These are phyloP conservation scores for Andrena haemorrhoa DNA, from an alignment of 2,888 invertebrate genomes.

Conservation along the genomic window DNA sequence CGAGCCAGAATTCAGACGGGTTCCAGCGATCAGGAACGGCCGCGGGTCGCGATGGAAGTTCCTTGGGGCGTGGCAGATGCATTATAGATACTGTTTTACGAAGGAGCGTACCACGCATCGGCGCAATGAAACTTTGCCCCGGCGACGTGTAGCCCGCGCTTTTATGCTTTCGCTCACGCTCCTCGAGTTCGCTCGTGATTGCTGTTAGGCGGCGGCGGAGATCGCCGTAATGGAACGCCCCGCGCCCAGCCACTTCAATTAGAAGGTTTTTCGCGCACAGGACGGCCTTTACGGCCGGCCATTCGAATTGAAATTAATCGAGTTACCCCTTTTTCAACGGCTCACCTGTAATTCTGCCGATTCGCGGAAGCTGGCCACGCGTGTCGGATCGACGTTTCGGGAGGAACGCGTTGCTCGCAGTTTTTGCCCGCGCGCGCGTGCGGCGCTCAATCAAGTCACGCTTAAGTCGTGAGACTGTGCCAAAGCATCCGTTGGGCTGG, in stretches of 20 bases:
- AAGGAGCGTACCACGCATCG: slow-evolving; percentile 57
- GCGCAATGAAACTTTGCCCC: slow-evolving; percentile 58
- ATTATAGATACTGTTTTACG: slow-evolving; percentile 72
- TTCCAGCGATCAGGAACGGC: slow-evolving; percentile 11
- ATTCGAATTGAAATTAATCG: slow-evolving; percentile 9
- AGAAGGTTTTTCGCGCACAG: slow-evolving; percentile 13
- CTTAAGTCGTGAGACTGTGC: background rate
- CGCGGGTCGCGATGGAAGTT: slow-evolving; percentile 47
- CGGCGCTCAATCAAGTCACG: background rate
- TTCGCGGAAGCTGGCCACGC: slow-evolving; percentile 7
- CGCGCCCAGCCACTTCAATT: background rate
- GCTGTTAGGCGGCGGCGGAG: slow-evolving; percentile 18
- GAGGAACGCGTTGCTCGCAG: background rate
- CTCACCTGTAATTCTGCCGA: background rate
- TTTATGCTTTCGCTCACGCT: slow-evolving; percentile 44
- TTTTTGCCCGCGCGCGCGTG: background rate
- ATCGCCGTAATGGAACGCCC: slow-evolving; percentile 20
- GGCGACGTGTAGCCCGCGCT: slow-evolving; percentile 23
- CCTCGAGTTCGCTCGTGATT: slow-evolving; percentile 25
- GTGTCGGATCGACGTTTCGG: slow-evolving; percentile 2
- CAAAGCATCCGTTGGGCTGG: too few species aligned
- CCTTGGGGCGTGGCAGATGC: slow-evolving; percentile 72
- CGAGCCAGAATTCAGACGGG: slow-evolving; percentile 30
- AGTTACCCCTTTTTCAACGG: background rate
- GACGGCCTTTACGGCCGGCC: background rate